phyloP scores from a whole-genome alignment of 2,797 vertebrate genomes.

The Lepus townsendii region DNA sequence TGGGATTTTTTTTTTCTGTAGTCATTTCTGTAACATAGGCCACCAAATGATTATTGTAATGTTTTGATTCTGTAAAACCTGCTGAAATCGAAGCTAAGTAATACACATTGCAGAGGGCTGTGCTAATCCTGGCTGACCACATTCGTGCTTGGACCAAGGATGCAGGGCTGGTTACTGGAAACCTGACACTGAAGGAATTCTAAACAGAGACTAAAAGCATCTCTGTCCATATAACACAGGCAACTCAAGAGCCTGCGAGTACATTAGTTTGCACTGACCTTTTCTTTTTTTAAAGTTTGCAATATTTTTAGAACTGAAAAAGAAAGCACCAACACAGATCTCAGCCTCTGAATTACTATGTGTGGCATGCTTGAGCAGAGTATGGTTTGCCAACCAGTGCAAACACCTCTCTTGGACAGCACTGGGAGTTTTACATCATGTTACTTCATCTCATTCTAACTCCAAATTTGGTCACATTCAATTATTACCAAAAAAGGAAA shows the following conservation, averaged over 20 bases:
- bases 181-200: conserved; percentile 88
- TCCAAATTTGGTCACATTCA: conserved; percentile 67
- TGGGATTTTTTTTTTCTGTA: conserved; percentile 38
- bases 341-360: conserved; percentile 81
- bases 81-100: conserved; percentile 86
- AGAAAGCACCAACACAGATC: conserved; percentile 78
- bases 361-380: conserved; percentile 73
- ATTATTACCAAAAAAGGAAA: conserved; percentile 62
- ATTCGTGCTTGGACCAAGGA: conserved; percentile 83
- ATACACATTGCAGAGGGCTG: conserved; percentile 83
- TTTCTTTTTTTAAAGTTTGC: conserved; percentile 83
- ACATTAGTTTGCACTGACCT: conserved; percentile 84
- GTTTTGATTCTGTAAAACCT: conserved; percentile 87
- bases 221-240: conserved; percentile 78
- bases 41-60: conserved; percentile 84
- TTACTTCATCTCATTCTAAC: conserved; percentile 23
- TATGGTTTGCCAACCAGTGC: conserved; percentile 62
- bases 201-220: conserved; percentile 89
- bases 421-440: conserved; percentile 35
- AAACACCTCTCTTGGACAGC: conserved; percentile 53
- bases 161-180: conserved; percentile 86
- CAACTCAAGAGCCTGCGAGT: conserved; percentile 76
- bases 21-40: conserved; percentile 69
- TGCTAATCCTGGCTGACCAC: conserved; percentile 85
- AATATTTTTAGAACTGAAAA: conserved; percentile 86